A percentile compares a stretch with the other conserved stretches of the same genome.
Conservation (phyloP, 2,888 invertebrate species). For the Tenodera sinensis region DNA sequence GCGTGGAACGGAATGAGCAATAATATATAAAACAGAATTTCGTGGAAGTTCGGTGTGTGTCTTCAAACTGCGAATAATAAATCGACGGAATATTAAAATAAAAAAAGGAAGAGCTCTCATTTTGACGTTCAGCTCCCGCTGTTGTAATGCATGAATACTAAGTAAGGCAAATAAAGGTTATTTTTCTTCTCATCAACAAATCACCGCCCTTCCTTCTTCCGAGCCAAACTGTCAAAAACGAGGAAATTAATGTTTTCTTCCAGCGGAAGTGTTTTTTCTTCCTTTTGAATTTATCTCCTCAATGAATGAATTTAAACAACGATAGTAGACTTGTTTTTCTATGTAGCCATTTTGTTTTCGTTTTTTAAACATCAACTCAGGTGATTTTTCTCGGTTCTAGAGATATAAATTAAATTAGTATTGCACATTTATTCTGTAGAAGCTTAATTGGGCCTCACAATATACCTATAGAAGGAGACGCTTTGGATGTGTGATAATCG, state of each 20-base stretch:
- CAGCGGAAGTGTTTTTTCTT: not conserved
- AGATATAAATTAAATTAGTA: not conserved
- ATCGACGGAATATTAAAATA: not conserved
- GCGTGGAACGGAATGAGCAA: not conserved
- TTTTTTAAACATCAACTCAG: not conserved
- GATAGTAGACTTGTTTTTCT: not conserved
- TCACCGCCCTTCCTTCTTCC: not conserved
- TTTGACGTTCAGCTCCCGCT: conserved; percentile 1
- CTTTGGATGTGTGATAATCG: too few species aligned
- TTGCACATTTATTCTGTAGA: too few species aligned
- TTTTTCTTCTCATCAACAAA: conserved; percentile 10
- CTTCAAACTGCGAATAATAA: conserved; percentile 4
- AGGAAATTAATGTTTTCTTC: not conserved
- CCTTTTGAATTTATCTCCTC: not conserved
- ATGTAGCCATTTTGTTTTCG: not conserved
- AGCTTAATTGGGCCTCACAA: too few species aligned
- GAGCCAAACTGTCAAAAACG: not conserved
- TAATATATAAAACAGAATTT: not conserved
- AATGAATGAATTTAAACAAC: not conserved
- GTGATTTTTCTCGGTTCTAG: not conserved
- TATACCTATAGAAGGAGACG: too few species aligned
- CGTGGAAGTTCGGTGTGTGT: not conserved
- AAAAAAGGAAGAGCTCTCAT: not conserved
- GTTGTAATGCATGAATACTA: conserved; percentile 14
- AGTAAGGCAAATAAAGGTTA: conserved; percentile 5